Base-by-base conservation (phyloP, 2,888 invertebrate species). In the Melanchra persicariae region DNA sequence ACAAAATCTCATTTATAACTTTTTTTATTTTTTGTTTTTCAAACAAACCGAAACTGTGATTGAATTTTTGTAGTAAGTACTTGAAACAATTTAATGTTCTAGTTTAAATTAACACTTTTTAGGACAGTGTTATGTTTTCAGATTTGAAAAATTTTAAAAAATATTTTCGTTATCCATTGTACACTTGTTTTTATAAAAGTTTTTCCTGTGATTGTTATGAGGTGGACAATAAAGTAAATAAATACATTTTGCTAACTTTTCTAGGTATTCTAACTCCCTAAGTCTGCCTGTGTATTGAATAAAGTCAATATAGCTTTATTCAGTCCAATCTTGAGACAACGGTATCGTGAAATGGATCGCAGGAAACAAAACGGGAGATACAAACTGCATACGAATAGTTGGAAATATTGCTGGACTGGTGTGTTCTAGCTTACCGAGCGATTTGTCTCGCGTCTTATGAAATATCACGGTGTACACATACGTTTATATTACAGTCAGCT, bases 311-410 rank as follows among this genome's bases (percentile, higher is more conserved):
- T 69, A 37, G 55, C 17, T 47, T 15, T 49, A 60, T 72, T 22
- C 30, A 34, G 40, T 71, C 60, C 77, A 43, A 59, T 75, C n/a
- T 59, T 37, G n/a, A 45, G 22, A 62, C 60, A 61, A 64, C 63
- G 40, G 19, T 78, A 47, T 60, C 51, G 54, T 47, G 40, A 30
- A 78, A 60, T 30, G 55, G 51, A 52, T 78, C 55, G 59, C 51
- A 22, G 24, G 40, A 54, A 74, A 70, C 70, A 63, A 63, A 63
- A 52, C 52, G 26, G 12, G 40, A n/a, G 19, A 45, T 63, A 19
- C 49, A 49, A 63, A 78, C 49, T 78, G 75, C 78, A 75, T 63
- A 78, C 62, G 59, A 75, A 78, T 71, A 60, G 54, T 63, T 10
- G 52, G n/a, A 63, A 78, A 71, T 75, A 71, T 71, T 57, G 59